Evolutionary conservation across 2,797 vertebrate species (phyloP), one percentile per base, ranked within the genome.

Genomic region (Tragopan temminckii): DNA sequence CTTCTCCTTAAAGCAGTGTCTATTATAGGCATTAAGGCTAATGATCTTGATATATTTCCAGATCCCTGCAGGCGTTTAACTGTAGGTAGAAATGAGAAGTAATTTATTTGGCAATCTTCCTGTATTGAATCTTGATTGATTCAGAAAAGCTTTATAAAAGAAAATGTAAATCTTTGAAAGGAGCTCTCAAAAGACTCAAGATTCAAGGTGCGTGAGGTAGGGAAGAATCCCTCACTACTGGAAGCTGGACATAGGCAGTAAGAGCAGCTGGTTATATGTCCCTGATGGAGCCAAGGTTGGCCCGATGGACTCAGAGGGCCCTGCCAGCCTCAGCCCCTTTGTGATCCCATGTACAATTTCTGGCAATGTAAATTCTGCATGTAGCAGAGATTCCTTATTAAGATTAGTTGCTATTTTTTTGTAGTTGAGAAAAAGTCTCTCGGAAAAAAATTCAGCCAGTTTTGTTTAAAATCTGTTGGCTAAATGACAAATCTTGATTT

Each of bases 21-120:
- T 80, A 38, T 97, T 97, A 75, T 15, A 69, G 80, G 76, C 88
- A 96, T 95, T 95, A 96, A 89, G 83, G 68, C 87, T 96, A 97
- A 97, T 95, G 95, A 95, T 91, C 91, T 87, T 96, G 95, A 93
- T 95, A 35, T 76, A 93, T 95, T 95, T 96, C 91, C 90, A 95
- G 57, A 75, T 94, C 95, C 91, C 93, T 82, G 63, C 72, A 88
- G 92, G 92, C 93, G 64, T 94, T 94, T 62, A 95, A 69, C 80
- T 92, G 88, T 90, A 83, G 85, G 88, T 72, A 96, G 88, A 95
- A 96, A 92, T 91, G 92, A 94, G 93, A 94, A 95, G 95, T 91
- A 96, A 97, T 97, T 96, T 96, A 96, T 95, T 91, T 95, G 93
- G 72, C 91, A 93, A 45, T 95, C 67, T 95, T 94, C 59, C 86